phyloP scores from a whole-genome alignment of 2,888 invertebrate species.

The Clivina fossor region DNA sequence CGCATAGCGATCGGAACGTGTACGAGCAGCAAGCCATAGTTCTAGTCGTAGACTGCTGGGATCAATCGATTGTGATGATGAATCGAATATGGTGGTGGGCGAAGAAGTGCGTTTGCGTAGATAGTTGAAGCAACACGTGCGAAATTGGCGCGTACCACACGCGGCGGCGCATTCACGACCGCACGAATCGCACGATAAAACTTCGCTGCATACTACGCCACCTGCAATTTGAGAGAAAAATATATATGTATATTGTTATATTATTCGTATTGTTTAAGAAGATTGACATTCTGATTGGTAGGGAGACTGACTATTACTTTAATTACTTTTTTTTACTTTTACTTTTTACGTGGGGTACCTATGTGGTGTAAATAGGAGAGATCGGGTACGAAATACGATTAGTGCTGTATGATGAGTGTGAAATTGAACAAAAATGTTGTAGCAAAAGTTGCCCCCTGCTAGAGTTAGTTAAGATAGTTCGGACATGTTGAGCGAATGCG shows the following conservation, averaged over 20 bases:
- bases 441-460: too few relatives aligned
- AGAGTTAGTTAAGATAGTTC: too few relatives aligned
- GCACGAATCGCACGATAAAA: constrained; percentile 67
- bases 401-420: too few relatives aligned
- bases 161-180: constrained; percentile 67
- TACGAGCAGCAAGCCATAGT: constrained; percentile 50
- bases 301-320: too few relatives aligned
- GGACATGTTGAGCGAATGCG: too few relatives aligned
- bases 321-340: too few relatives aligned
- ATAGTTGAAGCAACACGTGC: constrained; percentile 74
- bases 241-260: not conserved
- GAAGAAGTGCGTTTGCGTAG: constrained; percentile 59
- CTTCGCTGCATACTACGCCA: constrained; percentile 57
- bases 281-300: too few relatives aligned
- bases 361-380: too few relatives aligned
- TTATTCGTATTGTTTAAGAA: not conserved
- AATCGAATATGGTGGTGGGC: constrained; percentile 40
- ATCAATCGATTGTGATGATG: constrained; percentile 46
- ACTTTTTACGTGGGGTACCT: too few relatives aligned
- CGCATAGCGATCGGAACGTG: constrained; percentile 43
- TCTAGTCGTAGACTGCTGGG: constrained; percentile 49
- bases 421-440: too few relatives aligned
- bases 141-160: constrained; percentile 69
- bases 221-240: constrained; percentile 50
- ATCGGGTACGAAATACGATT: too few relatives aligned